These are phyloP conservation scores for Puntigrus tetrazona DNA, from an alignment of 2,113 vertebrate species.

Conservation along the genomic window DNA sequence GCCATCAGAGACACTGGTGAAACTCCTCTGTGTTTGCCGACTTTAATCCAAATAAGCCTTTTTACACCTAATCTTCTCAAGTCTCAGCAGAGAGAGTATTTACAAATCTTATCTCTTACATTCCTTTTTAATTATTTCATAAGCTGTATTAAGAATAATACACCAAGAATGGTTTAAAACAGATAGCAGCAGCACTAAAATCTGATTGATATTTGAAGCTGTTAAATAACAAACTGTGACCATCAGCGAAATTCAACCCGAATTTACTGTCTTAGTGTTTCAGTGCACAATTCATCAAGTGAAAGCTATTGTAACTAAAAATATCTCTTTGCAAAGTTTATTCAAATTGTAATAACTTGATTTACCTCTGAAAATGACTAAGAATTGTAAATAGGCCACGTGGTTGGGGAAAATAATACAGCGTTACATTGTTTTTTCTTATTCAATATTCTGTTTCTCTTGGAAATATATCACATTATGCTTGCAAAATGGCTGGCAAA, in stretches of 20 bases:
- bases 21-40: background rate
- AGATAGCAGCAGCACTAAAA: background rate
- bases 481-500: background rate
- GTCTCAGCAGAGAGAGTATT: background rate
- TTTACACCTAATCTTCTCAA: background rate
- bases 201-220: background rate
- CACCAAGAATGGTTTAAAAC: background rate
- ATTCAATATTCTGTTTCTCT: background rate
- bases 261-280: background rate
- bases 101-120: background rate
- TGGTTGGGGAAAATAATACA: background rate
- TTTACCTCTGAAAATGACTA: background rate
- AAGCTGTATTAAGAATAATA: constrained; percentile 11
- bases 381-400: background rate
- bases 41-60: constrained; percentile 15
- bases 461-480: background rate
- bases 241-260: background rate
- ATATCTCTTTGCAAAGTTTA: background rate
- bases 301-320: background rate
- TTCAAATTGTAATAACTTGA: constrained; percentile 1
- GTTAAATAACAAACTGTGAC: background rate
- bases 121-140: background rate
- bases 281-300: background rate
- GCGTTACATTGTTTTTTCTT: background rate
- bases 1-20: background rate